Conservation (phyloP, 2,797 vertebrate species). For the Adrianichthys oophorus region DNA sequence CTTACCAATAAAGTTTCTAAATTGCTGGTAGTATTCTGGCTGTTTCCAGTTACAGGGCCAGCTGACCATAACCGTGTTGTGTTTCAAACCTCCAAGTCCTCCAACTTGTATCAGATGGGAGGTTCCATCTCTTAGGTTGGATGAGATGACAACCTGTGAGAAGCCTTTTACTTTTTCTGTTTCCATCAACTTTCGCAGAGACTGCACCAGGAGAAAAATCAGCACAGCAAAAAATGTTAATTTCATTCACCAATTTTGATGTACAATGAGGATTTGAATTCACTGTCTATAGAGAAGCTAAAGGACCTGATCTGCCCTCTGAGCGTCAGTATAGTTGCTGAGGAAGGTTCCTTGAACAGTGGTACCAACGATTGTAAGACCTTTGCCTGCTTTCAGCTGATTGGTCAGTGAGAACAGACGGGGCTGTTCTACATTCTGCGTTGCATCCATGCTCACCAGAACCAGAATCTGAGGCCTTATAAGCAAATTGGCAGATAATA, state of each 20-base stretch:
- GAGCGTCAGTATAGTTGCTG: constrained; percentile 86
- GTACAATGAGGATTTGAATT: background rate
- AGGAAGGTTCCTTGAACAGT: constrained; percentile 93
- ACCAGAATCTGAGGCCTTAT: constrained; percentile 93
- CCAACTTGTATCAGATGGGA: constrained; percentile 95
- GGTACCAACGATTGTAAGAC: constrained; percentile 94
- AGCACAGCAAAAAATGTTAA: too few relatives aligned
- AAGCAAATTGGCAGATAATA: background rate
- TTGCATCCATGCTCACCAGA: constrained; percentile 88
- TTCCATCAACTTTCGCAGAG: constrained; percentile 93
- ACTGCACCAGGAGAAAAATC: constrained; percentile 63
- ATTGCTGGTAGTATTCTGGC: constrained; percentile 88
- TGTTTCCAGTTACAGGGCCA: constrained; percentile 96
- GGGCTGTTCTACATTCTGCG: constrained; percentile 94
- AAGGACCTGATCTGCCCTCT: constrained; percentile 91
- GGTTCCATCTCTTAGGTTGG: constrained; percentile 92
- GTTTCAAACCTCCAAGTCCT: constrained; percentile 93
- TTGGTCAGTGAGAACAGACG: constrained; percentile 93
- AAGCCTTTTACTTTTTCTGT: constrained; percentile 96
- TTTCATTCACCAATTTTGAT: too few relatives aligned
- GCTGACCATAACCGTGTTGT: constrained; percentile 93
- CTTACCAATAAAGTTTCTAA: constrained; percentile 93
- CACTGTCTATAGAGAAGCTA: background rate
- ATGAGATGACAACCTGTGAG: constrained; percentile 94
- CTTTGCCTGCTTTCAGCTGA: constrained; percentile 97